Base-by-base conservation (phyloP, 2,888 invertebrate genomes). In the Pediacus dermestoides region DNA sequence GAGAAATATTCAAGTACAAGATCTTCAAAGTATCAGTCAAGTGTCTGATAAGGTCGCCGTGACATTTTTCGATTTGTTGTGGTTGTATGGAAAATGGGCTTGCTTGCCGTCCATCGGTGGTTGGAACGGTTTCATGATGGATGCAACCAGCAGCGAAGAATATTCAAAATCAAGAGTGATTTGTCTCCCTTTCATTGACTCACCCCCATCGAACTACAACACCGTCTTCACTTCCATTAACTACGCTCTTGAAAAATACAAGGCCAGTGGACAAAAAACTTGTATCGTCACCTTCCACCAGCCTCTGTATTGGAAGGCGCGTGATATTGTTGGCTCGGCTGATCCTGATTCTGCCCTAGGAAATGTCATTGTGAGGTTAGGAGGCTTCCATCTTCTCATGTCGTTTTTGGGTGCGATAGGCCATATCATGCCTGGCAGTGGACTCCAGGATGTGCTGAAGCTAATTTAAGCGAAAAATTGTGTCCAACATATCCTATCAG, bases 131-230 rank as follows among this genome's bases (percentile, higher is more conserved):
- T 39, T 39, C 11, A 39, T 39, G 34, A 28, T 34, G 15, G 8
- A 39, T 26, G 39, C 9, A 3, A 39, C 39, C 33, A 30, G 16
- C 27, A 41, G 41, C 14, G 16, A 39, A 33, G 25, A 34, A 39
- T 61, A 48, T 49, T 37, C 51, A 47, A 48, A 10, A n/a, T 55
- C 57, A 35, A 37, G 50, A 28, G 39, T 64, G 41, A 31, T 43
- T 27, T 60, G 44, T 52, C 42, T 62, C 21, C 66, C 60, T 27
- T 67, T 66, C 35, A 60, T 66, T 26, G 47, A 63, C 43, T 46
- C 53, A 31, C 60, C 58, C 30, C 55, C 63, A 16, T 55, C 49
- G 41, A 45, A 65, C 38, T 56, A 44, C 27, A 41, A 57, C 37
- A 64, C 60, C 14, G 48, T 64, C 23, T 54, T 45, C 21, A 61